Conservation (phyloP, 2,797 vertebrate genomes). For the Tauraco hartlaubi region DNA sequence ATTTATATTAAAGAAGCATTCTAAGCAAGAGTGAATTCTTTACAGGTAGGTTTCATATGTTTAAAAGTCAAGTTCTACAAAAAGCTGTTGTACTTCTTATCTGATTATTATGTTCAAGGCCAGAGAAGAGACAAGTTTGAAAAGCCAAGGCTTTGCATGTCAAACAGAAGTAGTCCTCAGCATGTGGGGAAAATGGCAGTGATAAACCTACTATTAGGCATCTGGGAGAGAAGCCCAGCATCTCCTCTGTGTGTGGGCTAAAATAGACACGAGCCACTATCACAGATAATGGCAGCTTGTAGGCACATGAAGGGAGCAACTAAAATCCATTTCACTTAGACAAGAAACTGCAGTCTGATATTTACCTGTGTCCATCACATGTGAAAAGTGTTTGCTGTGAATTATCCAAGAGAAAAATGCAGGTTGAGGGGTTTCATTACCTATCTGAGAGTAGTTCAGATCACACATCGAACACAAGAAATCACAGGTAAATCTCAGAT, state of each 20-base stretch:
- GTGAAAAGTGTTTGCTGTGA: slow-evolving; percentile 71
- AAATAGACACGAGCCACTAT: slow-evolving; percentile 36
- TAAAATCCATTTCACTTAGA: slow-evolving; percentile 66
- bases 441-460: slow-evolving; percentile 39
- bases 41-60: neutral
- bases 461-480: slow-evolving; percentile 50
- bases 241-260: slow-evolving; percentile 51
- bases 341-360: slow-evolving; percentile 64
- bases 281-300: slow-evolving; percentile 63
- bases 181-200: slow-evolving; percentile 61
- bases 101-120: slow-evolving; percentile 34
- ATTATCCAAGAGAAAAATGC: slow-evolving; percentile 77
- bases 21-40: neutral
- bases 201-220: slow-evolving; percentile 67
- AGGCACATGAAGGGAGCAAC: slow-evolving; percentile 59
- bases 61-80: neutral
- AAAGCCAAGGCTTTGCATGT: slow-evolving; percentile 41
- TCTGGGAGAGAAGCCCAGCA: slow-evolving; percentile 45
- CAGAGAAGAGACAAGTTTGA: slow-evolving; percentile 19
- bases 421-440: slow-evolving; percentile 58
- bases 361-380: slow-evolving; percentile 71
- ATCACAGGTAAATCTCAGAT: slow-evolving; percentile 54
- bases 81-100: neutral
- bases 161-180: slow-evolving; percentile 39
- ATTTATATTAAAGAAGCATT: neutral